Evolutionary conservation across 2,113 vertebrate species (phyloP), one percentile per base, ranked within the genome.

Genomic region (Plotosus lineatus): DNA sequence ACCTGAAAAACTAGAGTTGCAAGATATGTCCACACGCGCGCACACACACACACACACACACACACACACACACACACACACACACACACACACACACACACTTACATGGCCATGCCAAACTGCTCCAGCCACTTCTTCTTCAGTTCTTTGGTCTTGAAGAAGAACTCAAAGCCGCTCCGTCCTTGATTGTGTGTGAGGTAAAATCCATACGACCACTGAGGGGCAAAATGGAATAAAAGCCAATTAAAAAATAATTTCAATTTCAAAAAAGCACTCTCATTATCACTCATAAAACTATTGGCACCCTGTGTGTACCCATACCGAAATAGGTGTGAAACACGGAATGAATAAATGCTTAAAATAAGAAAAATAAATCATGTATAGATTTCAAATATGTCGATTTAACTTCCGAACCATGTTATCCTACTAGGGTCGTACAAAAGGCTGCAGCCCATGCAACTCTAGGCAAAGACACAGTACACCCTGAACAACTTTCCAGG

Each of bases 71-170:
- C 60, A 69, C 63, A 69, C 53, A 71, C 42, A 51, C 44, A 71
- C 53, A 58, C 42, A 73, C 69, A 58, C 76, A 46, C 51, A 46
- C 23, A 79, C 12, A 56, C 38, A 58, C 69, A 72, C 92, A 97
- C 97, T 98, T 89, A 99, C 98, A 99, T 92, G 81, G 98, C 98
- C 98, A 99, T 99, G 91, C 95, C 94, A 90, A 99, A 99, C 89
- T 98, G 97, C 77, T 99, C 98, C 86, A 98, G 93, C 97, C 97
- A 99, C 87, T 99, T 99, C 92, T 99, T 99, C 90, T 99, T 99
- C 91, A 99, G 90, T 86, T 99, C 98, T 92, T 97, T 99, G 85
- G 98, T 99, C 94, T 99, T 99, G 91, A 98, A 98, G 88, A 97
- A 99, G 91, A 99, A 95, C 90, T 99, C 97, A 82, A 98, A 94